Percentiles rank a stretch among this genome's conserved stretches.
These are phyloP conservation scores for Caenorhabditis japonica DNA, from an alignment of 2,888 invertebrate species.

Conservation along the genomic window DNA sequence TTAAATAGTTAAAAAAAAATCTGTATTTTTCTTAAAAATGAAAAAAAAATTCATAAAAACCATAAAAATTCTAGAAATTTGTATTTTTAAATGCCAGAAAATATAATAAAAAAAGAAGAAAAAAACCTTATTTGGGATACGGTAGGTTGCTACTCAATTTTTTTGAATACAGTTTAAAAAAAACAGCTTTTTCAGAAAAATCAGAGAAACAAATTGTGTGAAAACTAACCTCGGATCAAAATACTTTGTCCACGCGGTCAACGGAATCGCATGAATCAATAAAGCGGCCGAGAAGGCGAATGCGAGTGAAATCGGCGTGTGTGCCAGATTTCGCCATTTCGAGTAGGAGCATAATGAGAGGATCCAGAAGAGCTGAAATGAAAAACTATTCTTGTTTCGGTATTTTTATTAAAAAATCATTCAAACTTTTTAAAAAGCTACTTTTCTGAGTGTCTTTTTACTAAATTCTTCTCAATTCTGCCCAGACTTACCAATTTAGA, in stretches of 20 bases:
- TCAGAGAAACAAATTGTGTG: too few species aligned
- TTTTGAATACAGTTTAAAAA: too few species aligned
- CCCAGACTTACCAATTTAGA: slow-evolving; percentile 48
- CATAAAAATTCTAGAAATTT: too few species aligned
- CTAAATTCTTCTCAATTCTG: not conserved
- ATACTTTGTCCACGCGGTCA: slow-evolving; percentile 55
- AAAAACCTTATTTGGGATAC: too few species aligned
- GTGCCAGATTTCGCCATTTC: slow-evolving; percentile 48
- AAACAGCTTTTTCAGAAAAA: too few species aligned
- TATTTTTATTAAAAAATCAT: not conserved
- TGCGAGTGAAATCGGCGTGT: slow-evolving; percentile 53
- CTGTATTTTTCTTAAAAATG: too few species aligned
- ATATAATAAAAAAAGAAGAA: too few species aligned
- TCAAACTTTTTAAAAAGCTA: not conserved
- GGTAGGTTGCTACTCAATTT: too few species aligned
- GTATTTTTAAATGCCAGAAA: too few species aligned
- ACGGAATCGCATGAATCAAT: slow-evolving; percentile 54
- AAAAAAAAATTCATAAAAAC: too few species aligned
- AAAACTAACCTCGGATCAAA: slow-evolving; percentile 43
- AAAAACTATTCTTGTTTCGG: not conserved
- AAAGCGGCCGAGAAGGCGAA: slow-evolving; percentile 48
- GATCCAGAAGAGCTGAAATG: slow-evolving; percentile 56
- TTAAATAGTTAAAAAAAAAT: too few species aligned
- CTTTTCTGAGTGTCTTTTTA: not conserved
- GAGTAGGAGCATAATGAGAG: slow-evolving; percentile 46